Base-by-base conservation (phyloP, 53 echinoderm and acorn worm genomes). In the Arbacia lixula region DNA sequence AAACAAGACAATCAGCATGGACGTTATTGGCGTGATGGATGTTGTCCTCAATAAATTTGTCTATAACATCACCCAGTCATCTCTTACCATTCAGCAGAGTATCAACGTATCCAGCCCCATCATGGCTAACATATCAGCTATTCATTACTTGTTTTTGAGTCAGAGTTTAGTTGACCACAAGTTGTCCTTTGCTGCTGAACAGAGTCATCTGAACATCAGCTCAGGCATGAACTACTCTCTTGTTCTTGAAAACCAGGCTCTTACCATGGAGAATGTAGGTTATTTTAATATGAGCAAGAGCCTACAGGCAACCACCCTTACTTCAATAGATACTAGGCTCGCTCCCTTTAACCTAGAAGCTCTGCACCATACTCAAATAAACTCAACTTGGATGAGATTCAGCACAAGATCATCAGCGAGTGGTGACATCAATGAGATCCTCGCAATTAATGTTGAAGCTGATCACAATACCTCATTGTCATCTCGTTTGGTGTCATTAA, bases 401-500 rank as follows among this genome's bases (percentile, higher is more conserved):
- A 27, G 30, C 64, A 64, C 64, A 6, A 30, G 26, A 3, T 64
- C 64, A 6, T 11, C 30, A 5, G 64, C 33, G 6, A 64, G 19
- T 31, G 64, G 64, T 4, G 19, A 64, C 19, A 19, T 64, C 4
- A 33, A 33, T 30, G 33, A 28, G 8, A 64, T 6, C n/a, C 5
- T 4, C 8, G 31, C 4, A 33, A 6, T 64, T 9, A 64, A 64
- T 32, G 5, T 64, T 6, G 64, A 29, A 6, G 64, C 64, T 12
- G 31, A 64, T 33, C 64, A 64, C 64, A 64, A 64, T n/a, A 64
- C 64, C 31, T 29, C 64, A 8, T 29, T 89, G 28, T 52, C 71
- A 33, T 79, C 84, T 10, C 85, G 85, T 16, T 22, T 90, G 82
- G 88, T 50, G 29, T 89, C 92, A 60, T 46, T 88, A n/a, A 87